phyloP scores from a whole-genome alignment of 92 coral and sea anemone genomes.

The Zoanthus sansibaricus region DNA sequence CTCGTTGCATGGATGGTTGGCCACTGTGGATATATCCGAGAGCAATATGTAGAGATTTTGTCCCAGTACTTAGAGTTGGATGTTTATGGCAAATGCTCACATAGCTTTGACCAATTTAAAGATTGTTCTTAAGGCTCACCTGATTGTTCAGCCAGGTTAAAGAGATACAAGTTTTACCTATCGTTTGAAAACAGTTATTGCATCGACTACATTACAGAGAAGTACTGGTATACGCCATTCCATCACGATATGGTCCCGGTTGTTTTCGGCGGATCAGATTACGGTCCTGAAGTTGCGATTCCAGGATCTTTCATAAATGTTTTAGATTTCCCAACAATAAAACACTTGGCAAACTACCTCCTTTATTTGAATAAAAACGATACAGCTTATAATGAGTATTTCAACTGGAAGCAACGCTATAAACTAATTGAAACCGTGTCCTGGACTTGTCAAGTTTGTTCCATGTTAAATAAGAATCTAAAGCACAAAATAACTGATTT shows the following conservation, averaged over 20 bases:
- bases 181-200: conserved; percentile 81
- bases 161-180: no score
- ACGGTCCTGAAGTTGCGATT: no score
- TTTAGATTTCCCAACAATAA: no score
- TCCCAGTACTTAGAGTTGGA: conserved; percentile 45
- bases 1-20: conserved; percentile 74
- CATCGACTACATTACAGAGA: conserved; percentile 75
- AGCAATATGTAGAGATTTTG: conserved; percentile 53
- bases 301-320: no score
- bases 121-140: conserved; percentile 35
- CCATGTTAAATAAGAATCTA: conserved; percentile 61
- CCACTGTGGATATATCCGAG: conserved; percentile 76
- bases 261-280: no score
- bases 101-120: conserved; percentile 74
- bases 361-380: no score
- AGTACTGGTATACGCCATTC: no score
- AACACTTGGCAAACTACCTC: conserved; percentile 65
- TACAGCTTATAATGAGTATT: no score
- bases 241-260: no score
- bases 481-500: background rate
- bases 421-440: background rate
- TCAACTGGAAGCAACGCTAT: conserved; percentile 57
- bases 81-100: conserved; percentile 78
- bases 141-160: no score
- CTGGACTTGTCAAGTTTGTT: conserved; percentile 93